Evolutionary conservation across 2,113 vertebrate genomes (phyloP).

Genomic region (Microcebus murinus): DNA sequence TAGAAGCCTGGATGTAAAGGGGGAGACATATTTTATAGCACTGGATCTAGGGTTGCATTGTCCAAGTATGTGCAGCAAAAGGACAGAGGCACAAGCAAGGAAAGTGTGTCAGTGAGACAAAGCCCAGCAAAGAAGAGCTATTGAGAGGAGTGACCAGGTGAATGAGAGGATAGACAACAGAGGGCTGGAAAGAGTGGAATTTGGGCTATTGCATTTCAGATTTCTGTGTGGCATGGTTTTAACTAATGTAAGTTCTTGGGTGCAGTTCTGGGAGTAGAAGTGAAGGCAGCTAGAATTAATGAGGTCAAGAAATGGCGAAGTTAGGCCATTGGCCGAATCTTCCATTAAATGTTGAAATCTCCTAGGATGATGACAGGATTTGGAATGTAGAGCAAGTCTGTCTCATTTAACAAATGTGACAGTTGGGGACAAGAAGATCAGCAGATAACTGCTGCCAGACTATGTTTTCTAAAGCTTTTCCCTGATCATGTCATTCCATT

Average conservation of each 20-base stretch:
- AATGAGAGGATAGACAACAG: background rate
- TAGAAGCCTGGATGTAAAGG: background rate
- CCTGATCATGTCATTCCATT: conserved; percentile 17
- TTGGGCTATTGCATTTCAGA: background rate
- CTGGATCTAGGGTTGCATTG: background rate
- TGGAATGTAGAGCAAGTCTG: background rate
- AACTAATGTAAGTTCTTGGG: background rate
- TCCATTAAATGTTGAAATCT: background rate
- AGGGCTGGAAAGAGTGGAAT: background rate
- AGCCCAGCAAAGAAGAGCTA: background rate
- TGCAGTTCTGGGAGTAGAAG: background rate
- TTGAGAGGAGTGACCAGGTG: background rate
- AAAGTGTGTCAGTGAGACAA: background rate
- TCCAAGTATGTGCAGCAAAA: background rate
- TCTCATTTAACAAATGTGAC: background rate
- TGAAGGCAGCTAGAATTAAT: conserved; percentile 13
- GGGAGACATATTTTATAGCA: background rate
- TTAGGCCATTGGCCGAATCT: background rate
- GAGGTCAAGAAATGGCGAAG: background rate
- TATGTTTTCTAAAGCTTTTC: conserved; percentile 7
- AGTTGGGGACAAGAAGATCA: background rate
- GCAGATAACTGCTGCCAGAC: background rate
- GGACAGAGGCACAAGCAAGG: background rate
- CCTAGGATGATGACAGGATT: background rate
- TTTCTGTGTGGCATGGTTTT: background rate